Conservation (phyloP, 2,888 invertebrate genomes). For the Caenorhabditis sp. region DNA sequence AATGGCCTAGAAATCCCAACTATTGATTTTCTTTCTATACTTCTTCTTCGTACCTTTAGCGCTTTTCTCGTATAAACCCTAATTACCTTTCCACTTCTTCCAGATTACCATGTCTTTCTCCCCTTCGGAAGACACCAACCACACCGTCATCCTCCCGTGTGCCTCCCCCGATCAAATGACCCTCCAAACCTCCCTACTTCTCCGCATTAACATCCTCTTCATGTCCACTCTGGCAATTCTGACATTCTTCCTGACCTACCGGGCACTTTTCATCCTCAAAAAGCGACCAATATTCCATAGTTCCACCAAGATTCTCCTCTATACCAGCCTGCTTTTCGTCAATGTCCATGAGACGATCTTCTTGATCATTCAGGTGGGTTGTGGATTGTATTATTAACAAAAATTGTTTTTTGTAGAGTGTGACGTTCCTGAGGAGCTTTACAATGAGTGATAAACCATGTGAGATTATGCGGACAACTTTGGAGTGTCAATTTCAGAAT, state of each 20-base stretch:
- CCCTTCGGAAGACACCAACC: neutral
- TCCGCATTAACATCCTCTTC: constrained; percentile 53
- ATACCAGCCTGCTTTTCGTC: constrained; percentile 50
- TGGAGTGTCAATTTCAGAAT: constrained; percentile 51
- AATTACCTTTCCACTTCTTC: neutral
- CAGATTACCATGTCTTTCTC: neutral
- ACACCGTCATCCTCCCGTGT: too few relatives aligned
- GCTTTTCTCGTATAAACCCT: too few relatives aligned
- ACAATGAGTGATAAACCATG: constrained; percentile 41
- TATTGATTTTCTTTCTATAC: too few relatives aligned
- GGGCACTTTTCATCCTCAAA: constrained; percentile 46
- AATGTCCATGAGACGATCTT: constrained; percentile 52
- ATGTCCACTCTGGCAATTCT: constrained; percentile 42
- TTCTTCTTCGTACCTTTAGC: too few relatives aligned
- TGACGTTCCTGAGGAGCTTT: constrained; percentile 47
- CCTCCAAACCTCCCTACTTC: constrained; percentile 52
- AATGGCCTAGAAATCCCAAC: too few relatives aligned
- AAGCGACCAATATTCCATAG: constrained; percentile 42
- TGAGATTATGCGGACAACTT: constrained; percentile 55
- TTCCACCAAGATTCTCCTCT: constrained; percentile 52
- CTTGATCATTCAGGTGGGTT: constrained; percentile 56
- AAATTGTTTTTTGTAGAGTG: constrained; percentile 20
- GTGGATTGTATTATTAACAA: too few relatives aligned
- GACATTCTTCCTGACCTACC: constrained; percentile 47
- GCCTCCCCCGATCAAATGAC: constrained; percentile 51